These are phyloP conservation scores for Nycticryphes semicollaris DNA, from an alignment of 2,113 vertebrate species.

Conservation along the genomic window DNA sequence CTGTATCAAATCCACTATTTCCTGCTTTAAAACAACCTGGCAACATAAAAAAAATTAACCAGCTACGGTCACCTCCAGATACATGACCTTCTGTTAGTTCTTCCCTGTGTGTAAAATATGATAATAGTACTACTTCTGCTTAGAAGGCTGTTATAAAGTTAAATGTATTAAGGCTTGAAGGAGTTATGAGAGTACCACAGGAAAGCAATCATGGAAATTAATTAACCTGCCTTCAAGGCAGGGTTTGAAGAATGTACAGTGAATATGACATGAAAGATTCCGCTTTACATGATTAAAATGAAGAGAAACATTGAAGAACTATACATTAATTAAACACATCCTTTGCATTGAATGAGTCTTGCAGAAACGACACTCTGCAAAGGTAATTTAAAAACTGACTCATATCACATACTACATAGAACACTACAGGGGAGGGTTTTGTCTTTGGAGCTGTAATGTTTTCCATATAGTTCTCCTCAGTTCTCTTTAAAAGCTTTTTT, in stretches of 20 bases:
- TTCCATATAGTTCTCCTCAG: background rate
- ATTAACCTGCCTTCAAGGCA: constrained; percentile 56
- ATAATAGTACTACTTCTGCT: background rate
- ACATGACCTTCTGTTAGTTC: background rate
- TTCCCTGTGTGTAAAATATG: background rate
- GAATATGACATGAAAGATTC: constrained; percentile 45
- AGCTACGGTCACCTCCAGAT: background rate
- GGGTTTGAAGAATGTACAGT: constrained; percentile 43
- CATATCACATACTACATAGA: background rate
- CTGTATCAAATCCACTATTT: background rate
- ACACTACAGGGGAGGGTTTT: background rate
- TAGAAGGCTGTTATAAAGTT: constrained; percentile 16
- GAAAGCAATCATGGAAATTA: constrained; percentile 53
- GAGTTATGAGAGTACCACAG: constrained; percentile 1
- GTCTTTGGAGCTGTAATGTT: background rate
- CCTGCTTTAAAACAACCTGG: background rate
- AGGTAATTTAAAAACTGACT: background rate
- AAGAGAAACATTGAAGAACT: constrained; percentile 20
- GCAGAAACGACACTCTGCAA: background rate
- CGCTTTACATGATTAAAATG: constrained; percentile 34
- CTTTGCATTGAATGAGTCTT: background rate
- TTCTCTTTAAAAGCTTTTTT: background rate
- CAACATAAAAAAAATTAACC: background rate
- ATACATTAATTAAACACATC: constrained; percentile 28
- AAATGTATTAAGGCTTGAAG: constrained; percentile 30